Evolutionary conservation across 2,797 vertebrate genomes (phyloP).

Genomic region (Crax fasciolata): DNA sequence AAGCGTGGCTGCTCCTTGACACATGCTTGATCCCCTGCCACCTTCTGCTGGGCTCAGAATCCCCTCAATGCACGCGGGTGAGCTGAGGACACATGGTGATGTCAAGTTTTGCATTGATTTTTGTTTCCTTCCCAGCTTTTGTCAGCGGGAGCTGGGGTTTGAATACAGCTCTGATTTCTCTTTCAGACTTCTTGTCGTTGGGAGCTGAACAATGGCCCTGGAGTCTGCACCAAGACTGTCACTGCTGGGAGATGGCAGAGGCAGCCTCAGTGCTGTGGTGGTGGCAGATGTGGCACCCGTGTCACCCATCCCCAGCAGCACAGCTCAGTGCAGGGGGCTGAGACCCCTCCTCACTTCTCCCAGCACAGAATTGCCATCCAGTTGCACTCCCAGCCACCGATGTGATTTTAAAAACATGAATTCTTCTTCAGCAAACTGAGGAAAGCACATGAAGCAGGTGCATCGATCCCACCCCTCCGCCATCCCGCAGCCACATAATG

Average conservation of each 20-base stretch:
- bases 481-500: conserved; percentile 50
- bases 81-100: background rate
- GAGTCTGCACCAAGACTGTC: background rate
- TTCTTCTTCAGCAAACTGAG: conserved; percentile 24
- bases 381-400: background rate
- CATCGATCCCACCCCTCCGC: conserved; percentile 41
- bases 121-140: background rate
- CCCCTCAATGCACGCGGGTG: background rate
- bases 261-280: background rate
- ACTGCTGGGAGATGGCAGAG: rapidly evolving
- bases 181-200: background rate
- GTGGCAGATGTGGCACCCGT: background rate
- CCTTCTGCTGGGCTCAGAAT: background rate
- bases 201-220: background rate
- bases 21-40: rapidly evolving
- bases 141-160: conserved; percentile 23
- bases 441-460: background rate
- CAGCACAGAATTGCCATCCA: rapidly evolving
- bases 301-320: background rate
- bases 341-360: background rate
- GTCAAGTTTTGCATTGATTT: conserved; percentile 28
- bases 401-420: conserved; percentile 18
- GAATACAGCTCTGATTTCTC: conserved; percentile 49
- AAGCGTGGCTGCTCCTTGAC: background rate
- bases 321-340: background rate